A percentile compares a stretch with the other conserved stretches of the same genome.
Evolutionary conservation across 2,113 vertebrate species (phyloP).

Genomic region (Vulpes vulpes): DNA sequence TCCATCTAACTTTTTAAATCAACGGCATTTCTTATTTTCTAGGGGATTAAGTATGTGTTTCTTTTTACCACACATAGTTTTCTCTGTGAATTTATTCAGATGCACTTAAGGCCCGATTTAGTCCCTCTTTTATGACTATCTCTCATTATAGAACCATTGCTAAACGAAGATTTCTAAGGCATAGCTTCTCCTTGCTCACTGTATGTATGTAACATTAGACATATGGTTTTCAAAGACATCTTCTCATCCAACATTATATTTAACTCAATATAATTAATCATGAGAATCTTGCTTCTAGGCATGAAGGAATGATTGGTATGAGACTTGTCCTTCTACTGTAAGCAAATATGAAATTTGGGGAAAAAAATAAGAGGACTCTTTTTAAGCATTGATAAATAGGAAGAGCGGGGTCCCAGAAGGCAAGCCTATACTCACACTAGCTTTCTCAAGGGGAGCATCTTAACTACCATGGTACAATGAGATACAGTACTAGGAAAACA

Average conservation of each 20-base stretch:
- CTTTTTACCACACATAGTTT: neutral
- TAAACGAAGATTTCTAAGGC: neutral
- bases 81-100: neutral
- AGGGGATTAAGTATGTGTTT: neutral
- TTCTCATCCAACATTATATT: neutral
- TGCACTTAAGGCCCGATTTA: neutral
- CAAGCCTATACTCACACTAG: neutral
- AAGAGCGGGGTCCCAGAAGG: neutral
- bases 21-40: neutral
- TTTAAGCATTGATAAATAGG: neutral
- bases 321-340: neutral
- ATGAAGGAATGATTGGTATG: conserved; percentile 17
- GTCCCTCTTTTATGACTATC: neutral
- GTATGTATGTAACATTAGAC: neutral
- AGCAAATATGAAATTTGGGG: neutral
- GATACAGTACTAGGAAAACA: neutral
- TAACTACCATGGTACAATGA: neutral
- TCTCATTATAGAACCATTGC: neutral
- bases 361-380: neutral
- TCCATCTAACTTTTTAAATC: neutral
- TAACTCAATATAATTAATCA: conserved; percentile 47
- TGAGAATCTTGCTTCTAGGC: neutral
- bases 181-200: neutral
- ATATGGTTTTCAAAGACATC: neutral
- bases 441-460: neutral